Base-by-base conservation (phyloP, 2,797 vertebrate species). In the Brotula barbata region DNA sequence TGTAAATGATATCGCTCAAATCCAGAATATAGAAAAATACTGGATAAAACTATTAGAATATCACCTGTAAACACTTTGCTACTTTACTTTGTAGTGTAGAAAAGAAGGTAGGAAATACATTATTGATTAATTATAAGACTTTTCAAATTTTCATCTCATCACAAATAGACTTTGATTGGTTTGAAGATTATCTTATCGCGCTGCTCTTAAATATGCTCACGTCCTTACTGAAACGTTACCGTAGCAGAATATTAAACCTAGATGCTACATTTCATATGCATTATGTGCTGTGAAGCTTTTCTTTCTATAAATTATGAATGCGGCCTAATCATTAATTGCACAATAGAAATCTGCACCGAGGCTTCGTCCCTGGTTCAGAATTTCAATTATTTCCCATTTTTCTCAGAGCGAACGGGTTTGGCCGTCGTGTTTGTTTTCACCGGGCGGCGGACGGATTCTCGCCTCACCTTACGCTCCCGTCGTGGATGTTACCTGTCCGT, bases 61-160 rank as follows among this genome's bases (percentile, higher is more conserved):
- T 59, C 56, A 79, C 49, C 64, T 80, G 77, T 67, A 76, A 77
- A 73, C 65, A 73, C 65, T 78, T 62, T 47, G 44, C 55, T 40
- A 42, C 21, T 60, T 50, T 54, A 31, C 37, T 17, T 3, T 21
- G 20, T 54, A 51, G 74, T 49, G 74, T 33, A 55, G 68, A 73
- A 64, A 8, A 75, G 19, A 69, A 61, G 34, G 47, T 20, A 2
- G 1, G 49, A 37, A 58, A 23, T 42, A 22, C 56, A 64, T 41
- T 25, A 46, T 54, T 4, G 40, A 52, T 19, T 5, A 33, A 48
- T 52, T 2, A 31, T 14, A 45, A 19, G 4, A 19, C 9, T 33
- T 2, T 11, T 33, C 11, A 33, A 6, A 9, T 33, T 33, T 33
- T 7, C 31, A 33, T 8, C n/a, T n/a, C n/a, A n/a, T 28, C 8